These are phyloP conservation scores for Erythrocercus mccallii DNA, from an alignment of 2,113 vertebrate genomes.

Conservation along the genomic window DNA sequence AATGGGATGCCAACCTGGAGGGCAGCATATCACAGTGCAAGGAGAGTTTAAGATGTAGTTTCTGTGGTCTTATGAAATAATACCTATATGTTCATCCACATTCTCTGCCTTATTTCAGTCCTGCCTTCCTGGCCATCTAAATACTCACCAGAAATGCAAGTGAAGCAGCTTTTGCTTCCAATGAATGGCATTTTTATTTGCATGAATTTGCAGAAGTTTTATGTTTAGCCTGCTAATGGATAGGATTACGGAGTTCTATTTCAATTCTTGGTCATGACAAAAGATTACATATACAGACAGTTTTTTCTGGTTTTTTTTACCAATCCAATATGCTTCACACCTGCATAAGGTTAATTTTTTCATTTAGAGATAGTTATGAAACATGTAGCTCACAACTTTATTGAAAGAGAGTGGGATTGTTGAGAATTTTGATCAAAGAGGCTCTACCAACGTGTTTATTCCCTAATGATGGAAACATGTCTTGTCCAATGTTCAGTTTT, in stretches of 20 bases:
- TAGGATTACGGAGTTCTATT: background rate
- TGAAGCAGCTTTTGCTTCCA: background rate
- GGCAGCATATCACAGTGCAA: background rate
- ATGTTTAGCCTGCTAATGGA: background rate
- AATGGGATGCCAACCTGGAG: background rate
- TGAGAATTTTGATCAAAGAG: background rate
- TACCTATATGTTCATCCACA: rapidly evolving
- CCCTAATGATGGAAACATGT: rapidly evolving
- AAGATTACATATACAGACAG: background rate
- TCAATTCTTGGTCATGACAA: background rate
- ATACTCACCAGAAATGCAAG: background rate
- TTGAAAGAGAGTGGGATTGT: background rate
- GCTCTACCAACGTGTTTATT: background rate
- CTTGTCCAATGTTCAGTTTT: background rate
- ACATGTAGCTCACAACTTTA: background rate
- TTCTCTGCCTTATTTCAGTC: background rate
- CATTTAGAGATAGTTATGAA: background rate
- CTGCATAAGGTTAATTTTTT: background rate
- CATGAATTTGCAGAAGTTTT: background rate
- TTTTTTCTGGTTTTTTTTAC: background rate
- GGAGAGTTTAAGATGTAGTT: background rate
- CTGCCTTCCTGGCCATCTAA: background rate
- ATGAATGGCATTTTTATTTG: background rate
- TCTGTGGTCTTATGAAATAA: background rate
- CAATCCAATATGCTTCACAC: background rate